Conservation (phyloP, 2,113 vertebrate species). For the Penelope pileata region DNA sequence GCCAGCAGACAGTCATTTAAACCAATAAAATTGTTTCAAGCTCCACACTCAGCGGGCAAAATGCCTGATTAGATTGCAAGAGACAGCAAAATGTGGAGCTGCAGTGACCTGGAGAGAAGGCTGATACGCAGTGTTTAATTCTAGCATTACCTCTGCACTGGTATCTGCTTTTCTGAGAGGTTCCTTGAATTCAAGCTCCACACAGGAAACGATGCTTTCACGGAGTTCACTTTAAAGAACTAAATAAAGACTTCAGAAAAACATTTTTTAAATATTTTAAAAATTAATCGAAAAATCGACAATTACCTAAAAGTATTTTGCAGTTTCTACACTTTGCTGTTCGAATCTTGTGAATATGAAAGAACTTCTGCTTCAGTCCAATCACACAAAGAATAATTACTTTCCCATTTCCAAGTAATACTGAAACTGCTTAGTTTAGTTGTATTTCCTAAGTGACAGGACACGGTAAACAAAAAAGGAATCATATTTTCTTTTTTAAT, state of each 20-base stretch:
- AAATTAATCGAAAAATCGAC: neutral
- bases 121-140: neutral
- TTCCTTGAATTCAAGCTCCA: neutral
- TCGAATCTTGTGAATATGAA: neutral
- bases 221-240: neutral
- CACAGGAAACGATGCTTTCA: neutral
- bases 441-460: neutral
- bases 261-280: neutral
- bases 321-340: neutral
- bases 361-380: neutral
- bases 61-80: rapidly evolving
- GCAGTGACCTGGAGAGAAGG: neutral
- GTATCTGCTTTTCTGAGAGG: neutral
- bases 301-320: neutral
- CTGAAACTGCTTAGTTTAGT: neutral
- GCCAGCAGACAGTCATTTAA: rapidly evolving
- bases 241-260: neutral
- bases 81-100: rapidly evolving
- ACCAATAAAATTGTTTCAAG: neutral
- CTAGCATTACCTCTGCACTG: neutral
- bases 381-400: neutral
- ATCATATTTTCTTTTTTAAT: neutral
- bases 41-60: neutral
- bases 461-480: neutral
- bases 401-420: neutral